Base-by-base conservation (phyloP, 2,113 vertebrate genomes). In the Corythaixoides concolor region DNA sequence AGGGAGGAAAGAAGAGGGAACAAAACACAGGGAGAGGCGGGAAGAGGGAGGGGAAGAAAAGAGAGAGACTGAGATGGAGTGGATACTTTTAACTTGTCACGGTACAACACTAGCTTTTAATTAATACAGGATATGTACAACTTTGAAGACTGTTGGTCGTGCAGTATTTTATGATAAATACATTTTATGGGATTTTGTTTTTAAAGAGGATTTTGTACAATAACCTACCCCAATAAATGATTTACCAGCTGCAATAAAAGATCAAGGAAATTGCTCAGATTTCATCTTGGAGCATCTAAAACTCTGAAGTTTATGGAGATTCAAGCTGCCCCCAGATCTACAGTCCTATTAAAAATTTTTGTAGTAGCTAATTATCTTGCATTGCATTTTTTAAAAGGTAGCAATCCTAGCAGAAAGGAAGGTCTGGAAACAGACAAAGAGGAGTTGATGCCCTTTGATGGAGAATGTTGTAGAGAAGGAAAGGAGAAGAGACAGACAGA, bases 211-310 rank as follows among this genome's bases (percentile, higher is more conserved):
- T 97, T 97, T 98, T 92, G 84, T 96, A 94, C 97, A 98, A 97
- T 96, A 97, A 94, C 77, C 87, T 93, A 41, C 84, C 88, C 95
- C 92, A 97, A 97, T 98, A 98, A 98, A 98, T 97, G 68, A 98
- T 97, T 98, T 98, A 97, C 97, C 97, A 97, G 95, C 72, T 93
- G 73, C 95, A 98, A 95, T 98, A 98, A 98, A 98, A 98, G 97
- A 98, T 98, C 97, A 98, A 98, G 97, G 98, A 98, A 98, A 97
- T 98, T 97, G 92, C 97, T 97, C 97, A 96, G 95, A 98, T 98
- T 97, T 85, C 96, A 98, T 98, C 97, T 98, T 86, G 94, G 93
- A 93, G 72, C 95, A 97, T 97, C 97, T 97, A 97, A 98, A 97
- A 96, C 79, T 91, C 95, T 94, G 87, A 96, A 93, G 67, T 97